Evolutionary conservation across 2,888 invertebrate species (phyloP), one percentile per base, ranked within the genome.

Genomic region (Mythimna ferrago): DNA sequence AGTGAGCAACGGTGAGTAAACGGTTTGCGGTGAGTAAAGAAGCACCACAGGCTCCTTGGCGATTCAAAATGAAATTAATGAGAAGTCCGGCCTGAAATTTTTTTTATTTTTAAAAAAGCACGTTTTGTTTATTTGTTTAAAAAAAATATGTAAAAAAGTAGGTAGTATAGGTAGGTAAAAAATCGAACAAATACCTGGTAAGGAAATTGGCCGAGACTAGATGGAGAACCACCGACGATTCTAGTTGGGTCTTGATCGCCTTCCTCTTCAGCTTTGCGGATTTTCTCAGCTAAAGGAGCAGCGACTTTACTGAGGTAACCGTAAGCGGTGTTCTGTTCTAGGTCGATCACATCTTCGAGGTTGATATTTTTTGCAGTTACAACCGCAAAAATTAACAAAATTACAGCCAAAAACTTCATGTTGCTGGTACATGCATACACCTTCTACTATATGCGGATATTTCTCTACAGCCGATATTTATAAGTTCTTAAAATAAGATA

Each of bases 21-120:
- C 21, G 93, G 92, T 61, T 71, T 76, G 84, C 89, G 21, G 73
- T 73, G 5, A 79, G 65, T 5, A 94, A 83, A 10, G 91, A 86
- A 21, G 89, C 94, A n/a, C 94, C 93, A 69, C 94, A 94, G 66
- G 21, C 85, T 80, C n/a, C 67, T 26, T 51, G 67, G 0, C 26
- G 10, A 61, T 1, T 9, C 44, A 44, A 44, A 9, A 11, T 21
- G 14, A 74, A 60, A 0, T 64, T 56, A 32, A 11, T 3, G 11
- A 89, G 69, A 26, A 89, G 85, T 61, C 89, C 90, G 73, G 84
- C 88, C 89, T 90, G 32, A 32, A 32, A 21, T 32, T 32, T 32
- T 32, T 32, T 6, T 32, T 2, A 4, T 32, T 2, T 32, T 32
- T 32, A 16, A 26, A 2, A 54, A 54, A 54, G 1, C 19, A 16